Evolutionary conservation across 1,140 invertebrate genomes (phyloP).

Genomic region (Cherax quadricarinatus): DNA sequence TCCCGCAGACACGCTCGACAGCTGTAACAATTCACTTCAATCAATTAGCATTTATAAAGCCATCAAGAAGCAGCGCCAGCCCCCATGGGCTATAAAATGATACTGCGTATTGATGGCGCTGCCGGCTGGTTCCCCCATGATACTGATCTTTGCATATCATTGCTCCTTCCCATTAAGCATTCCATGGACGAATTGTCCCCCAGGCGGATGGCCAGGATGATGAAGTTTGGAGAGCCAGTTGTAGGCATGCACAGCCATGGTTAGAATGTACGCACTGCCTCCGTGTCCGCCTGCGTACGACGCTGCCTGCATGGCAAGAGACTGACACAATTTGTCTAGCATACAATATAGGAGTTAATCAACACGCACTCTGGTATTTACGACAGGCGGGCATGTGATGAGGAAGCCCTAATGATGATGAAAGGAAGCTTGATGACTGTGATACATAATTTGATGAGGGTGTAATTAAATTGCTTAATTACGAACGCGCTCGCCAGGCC

Average conservation of each 20-base stretch:
- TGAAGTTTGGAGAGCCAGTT: neutral
- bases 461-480: slow-evolving; percentile 40
- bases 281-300: neutral
- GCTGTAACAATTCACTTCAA: slow-evolving; percentile 1
- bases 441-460: slow-evolving; percentile 17
- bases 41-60: slow-evolving; percentile 1
- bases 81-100: no score
- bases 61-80: neutral
- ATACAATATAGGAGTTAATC: slow-evolving; percentile 28
- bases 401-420: neutral
- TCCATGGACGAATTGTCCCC: neutral
- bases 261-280: no score
- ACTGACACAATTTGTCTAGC: slow-evolving; percentile 24
- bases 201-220: neutral
- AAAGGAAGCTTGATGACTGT: neutral
- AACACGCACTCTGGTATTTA: slow-evolving; percentile 15
- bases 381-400: slow-evolving; percentile 11
- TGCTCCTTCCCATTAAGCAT: neutral
- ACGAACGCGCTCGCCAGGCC: slow-evolving; percentile 14
- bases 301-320: slow-evolving; percentile 3
- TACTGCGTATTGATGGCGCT: no score
- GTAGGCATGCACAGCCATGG: neutral
- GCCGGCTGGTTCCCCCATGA: no score
- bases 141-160: neutral
- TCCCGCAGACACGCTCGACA: neutral